Evolutionary conservation across 2,113 vertebrate species (phyloP).

Genomic region (Grammomys dolichurus): DNA sequence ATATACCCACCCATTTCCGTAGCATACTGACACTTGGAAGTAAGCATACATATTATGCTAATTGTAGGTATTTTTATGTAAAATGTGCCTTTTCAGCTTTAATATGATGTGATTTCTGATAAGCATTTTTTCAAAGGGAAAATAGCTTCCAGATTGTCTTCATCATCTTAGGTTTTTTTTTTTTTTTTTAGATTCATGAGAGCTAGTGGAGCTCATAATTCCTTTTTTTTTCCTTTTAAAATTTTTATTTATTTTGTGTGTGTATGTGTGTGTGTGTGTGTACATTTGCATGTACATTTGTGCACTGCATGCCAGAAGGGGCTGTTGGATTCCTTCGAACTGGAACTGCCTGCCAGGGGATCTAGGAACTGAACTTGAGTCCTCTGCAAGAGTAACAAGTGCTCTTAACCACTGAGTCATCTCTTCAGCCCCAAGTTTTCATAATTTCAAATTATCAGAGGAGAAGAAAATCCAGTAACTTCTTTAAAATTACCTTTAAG

Average conservation of each 20-base stretch:
- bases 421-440: background rate
- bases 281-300: background rate
- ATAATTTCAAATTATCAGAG: background rate
- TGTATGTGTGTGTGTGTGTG: background rate
- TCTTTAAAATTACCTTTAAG: conserved; percentile 26
- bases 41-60: background rate
- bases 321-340: background rate
- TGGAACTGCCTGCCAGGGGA: background rate
- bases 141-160: background rate
- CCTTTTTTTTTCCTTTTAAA: background rate
- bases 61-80: background rate
- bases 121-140: conserved; percentile 2
- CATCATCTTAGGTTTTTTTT: background rate
- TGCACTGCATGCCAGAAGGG: background rate
- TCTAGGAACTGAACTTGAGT: background rate
- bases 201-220: background rate
- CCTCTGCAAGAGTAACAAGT: background rate
- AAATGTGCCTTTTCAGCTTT: conserved; percentile 7
- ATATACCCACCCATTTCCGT: background rate
- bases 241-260: background rate
- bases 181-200: background rate
- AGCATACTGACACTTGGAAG: background rate
- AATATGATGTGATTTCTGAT: background rate
- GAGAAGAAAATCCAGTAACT: background rate
- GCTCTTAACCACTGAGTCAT: background rate